These are phyloP conservation scores for Melolontha melolontha DNA, from an alignment of 2,888 invertebrate species.

Conservation along the genomic window DNA sequence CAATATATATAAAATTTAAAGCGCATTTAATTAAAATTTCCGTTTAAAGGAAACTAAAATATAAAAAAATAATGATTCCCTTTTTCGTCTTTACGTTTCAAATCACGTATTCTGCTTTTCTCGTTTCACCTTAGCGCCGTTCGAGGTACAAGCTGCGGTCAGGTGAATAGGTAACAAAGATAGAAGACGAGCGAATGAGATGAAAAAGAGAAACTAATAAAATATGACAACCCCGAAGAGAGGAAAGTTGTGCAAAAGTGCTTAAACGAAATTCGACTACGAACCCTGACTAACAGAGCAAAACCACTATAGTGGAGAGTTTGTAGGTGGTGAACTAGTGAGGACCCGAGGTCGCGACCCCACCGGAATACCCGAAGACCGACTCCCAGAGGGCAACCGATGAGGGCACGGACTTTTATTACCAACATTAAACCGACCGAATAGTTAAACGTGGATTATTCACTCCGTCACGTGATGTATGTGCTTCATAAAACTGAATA, in stretches of 20 bases:
- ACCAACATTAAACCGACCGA: conserved; percentile 39
- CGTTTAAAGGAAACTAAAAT: no score
- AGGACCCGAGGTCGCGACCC: conserved; percentile 34
- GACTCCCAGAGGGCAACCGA: conserved; percentile 35
- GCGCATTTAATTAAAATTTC: no score
- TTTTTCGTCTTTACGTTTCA: no score
- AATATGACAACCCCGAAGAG: conserved; percentile 33
- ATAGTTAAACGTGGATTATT: conserved; percentile 42
- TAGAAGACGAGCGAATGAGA: background rate
- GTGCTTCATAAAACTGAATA: conserved; percentile 41
- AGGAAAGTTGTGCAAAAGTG: conserved; percentile 29
- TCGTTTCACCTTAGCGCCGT: no score
- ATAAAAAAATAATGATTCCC: no score
- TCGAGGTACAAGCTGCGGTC: no score
- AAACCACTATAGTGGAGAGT: background rate
- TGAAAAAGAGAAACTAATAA: conserved; percentile 22
- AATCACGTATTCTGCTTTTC: no score
- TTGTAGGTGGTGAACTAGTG: conserved; percentile 20
- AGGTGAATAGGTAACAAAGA: no score
- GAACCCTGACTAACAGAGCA: conserved; percentile 7
- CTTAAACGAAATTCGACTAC: conserved; percentile 33
- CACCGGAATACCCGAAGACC: conserved; percentile 21
- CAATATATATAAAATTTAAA: no score
- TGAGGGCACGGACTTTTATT: conserved; percentile 38
- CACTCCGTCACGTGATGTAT: conserved; percentile 38